phyloP scores from a whole-genome alignment of 2,113 vertebrate species.

The Calidris pygmaea region DNA sequence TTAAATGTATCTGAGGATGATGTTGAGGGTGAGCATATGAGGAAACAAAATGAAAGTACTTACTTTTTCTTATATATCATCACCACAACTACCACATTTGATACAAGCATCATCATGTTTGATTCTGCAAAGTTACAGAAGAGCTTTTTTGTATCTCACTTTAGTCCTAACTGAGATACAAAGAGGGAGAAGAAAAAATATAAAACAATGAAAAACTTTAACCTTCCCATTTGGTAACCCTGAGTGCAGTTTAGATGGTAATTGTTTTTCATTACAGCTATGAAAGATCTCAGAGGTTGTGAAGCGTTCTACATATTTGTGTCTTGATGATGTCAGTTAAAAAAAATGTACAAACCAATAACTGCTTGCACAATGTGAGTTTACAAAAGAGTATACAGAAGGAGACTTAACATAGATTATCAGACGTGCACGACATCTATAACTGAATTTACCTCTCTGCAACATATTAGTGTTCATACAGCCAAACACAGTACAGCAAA shows the following conservation, averaged over 20 bases:
- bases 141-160: neutral
- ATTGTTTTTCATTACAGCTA: neutral
- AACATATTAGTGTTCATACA: neutral
- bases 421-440: neutral
- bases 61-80: neutral
- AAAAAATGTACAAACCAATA: neutral
- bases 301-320: neutral
- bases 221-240: neutral
- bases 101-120: neutral
- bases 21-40: neutral
- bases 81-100: neutral
- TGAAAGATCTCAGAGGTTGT: neutral
- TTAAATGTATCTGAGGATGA: neutral
- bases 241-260: neutral
- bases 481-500: neutral
- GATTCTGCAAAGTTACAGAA: neutral
- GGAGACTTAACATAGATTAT: neutral
- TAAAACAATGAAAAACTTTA: neutral
- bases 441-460: neutral
- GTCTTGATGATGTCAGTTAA: neutral
- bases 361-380: neutral
- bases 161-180: neutral
- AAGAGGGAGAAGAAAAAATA: neutral
- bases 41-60: neutral
- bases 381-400: neutral